Conservation (phyloP, 2,888 invertebrate genomes). For the Acanthosepion lycidas region DNA sequence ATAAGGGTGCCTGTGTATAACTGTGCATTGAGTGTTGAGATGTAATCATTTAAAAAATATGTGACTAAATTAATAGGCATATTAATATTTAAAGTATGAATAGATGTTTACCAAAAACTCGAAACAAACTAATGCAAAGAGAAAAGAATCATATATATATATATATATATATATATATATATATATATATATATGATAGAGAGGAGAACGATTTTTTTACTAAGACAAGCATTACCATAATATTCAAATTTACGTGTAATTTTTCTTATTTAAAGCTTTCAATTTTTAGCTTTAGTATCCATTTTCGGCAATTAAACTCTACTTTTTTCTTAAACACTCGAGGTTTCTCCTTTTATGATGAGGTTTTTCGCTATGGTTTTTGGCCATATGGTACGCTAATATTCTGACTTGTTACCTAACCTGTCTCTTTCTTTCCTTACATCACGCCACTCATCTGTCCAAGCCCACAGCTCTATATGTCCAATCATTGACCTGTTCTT, state of each 20-base stretch:
- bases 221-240: no score
- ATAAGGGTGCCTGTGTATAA: no score
- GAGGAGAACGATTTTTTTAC: background rate
- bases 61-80: background rate
- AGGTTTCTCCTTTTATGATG: background rate
- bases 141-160: background rate
- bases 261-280: background rate
- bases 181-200: background rate
- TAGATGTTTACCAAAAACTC: background rate
- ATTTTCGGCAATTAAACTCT: background rate
- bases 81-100: background rate
- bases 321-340: background rate
- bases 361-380: background rate
- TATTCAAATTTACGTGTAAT: no score
- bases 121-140: background rate
- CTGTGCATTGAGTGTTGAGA: no score
- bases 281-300: background rate
- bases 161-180: background rate
- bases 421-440: background rate
- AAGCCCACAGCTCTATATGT: background rate
- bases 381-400: background rate
- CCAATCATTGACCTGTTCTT: slow-evolving; percentile 21
- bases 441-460: background rate
- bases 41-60: background rate
- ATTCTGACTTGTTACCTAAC: background rate